phyloP scores from a whole-genome alignment of 2,888 invertebrate species.

The Orthosia gracilis region DNA sequence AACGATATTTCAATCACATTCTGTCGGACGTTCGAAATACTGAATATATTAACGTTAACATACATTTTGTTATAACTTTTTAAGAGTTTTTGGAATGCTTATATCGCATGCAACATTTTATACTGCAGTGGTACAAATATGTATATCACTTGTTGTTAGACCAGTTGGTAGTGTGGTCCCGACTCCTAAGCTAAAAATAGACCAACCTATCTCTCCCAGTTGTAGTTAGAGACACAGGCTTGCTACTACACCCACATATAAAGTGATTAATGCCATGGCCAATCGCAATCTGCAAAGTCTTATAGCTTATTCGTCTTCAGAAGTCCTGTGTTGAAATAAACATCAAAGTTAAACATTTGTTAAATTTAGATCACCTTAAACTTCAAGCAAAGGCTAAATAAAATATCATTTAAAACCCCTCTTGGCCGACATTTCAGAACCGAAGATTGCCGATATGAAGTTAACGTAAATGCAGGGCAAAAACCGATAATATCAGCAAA shows the following conservation, averaged over 20 bases:
- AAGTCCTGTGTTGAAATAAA: neutral
- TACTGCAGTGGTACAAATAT: conserved; percentile 13
- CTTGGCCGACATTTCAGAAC: conserved; percentile 34
- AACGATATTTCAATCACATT: conserved; percentile 17
- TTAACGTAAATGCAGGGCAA: conserved; percentile 39
- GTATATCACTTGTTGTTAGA: conserved; percentile 34
- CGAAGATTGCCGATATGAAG: conserved; percentile 35
- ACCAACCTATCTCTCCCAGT: conserved; percentile 18
- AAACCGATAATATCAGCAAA: conserved; percentile 56
- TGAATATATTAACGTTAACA: conserved; percentile 9
- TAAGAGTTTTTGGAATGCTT: conserved; percentile 10
- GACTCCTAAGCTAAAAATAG: conserved; percentile 45
- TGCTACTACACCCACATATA: conserved; percentile 40
- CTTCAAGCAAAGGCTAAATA: conserved; percentile 10
- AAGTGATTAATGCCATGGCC: conserved; percentile 32
- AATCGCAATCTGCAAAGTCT: conserved; percentile 18
- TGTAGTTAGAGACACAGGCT: conserved; percentile 26
- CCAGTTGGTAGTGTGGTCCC: conserved; percentile 31
- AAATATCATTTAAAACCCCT: conserved; percentile 26
- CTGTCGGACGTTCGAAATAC: conserved; percentile 6
- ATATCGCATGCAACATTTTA: conserved; percentile 16
- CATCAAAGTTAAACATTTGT: conserved; percentile 21
- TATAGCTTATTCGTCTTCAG: neutral
- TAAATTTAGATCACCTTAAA: neutral
- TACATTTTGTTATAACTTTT: conserved; percentile 17